Evolutionary conservation across 1,140 invertebrate genomes (phyloP).

Genomic region (Drosophila eugracilis): DNA sequence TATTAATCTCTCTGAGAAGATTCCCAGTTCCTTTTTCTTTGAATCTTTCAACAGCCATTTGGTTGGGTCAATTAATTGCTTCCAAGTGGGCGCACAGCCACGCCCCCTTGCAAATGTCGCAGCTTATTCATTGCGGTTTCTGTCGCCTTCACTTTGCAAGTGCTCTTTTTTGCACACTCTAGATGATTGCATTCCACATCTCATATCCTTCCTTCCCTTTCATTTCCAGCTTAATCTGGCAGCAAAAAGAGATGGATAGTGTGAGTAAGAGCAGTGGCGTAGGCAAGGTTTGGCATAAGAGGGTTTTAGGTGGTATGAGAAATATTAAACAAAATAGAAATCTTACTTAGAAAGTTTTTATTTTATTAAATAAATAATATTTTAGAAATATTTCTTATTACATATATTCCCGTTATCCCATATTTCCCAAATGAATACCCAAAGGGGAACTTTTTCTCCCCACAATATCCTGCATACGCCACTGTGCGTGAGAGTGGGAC

Average conservation of each 20-base stretch:
- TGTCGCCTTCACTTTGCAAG: neutral
- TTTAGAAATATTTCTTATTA: too few species aligned
- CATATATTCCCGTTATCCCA: neutral
- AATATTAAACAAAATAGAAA: neutral
- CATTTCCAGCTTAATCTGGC: conserved; percentile 52
- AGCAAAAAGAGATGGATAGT: conserved; percentile 14
- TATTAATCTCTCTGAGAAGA: too few species aligned
- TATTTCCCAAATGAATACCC: neutral
- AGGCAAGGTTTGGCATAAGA: neutral
- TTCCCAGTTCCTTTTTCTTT: neutral
- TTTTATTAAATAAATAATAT: neutral
- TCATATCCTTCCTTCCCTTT: neutral
- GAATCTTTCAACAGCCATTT: too few species aligned
- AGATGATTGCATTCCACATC: conserved; percentile 62
- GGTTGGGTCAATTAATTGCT: conserved; percentile 38
- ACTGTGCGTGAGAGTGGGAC: neutral
- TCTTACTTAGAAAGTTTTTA: too few species aligned
- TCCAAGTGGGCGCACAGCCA: conserved; percentile 42
- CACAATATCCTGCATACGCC: conserved; percentile 1
- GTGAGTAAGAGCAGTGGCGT: conserved; percentile 1
- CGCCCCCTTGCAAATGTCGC: conserved; percentile 29
- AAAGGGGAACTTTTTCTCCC: neutral
- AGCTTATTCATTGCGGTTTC: conserved; percentile 48
- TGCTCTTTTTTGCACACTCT: conserved; percentile 54
- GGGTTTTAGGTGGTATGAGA: too few species aligned